phyloP scores from a whole-genome alignment of 2,797 vertebrate genomes.

The Schizopygopsis pylzovi region DNA sequence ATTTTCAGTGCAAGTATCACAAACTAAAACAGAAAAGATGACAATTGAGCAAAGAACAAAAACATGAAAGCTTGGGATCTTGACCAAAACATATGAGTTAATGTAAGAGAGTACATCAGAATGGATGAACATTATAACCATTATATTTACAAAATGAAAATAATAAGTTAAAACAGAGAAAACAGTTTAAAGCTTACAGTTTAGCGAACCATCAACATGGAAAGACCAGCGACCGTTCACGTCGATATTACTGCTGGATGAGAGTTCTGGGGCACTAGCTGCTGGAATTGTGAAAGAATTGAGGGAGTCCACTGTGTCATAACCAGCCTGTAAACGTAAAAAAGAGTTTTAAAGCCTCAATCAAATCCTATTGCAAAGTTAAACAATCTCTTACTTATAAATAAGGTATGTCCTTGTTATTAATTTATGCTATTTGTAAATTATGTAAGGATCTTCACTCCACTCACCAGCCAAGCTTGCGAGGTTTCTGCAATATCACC shows the following conservation, averaged over 20 bases:
- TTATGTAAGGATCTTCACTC: no score
- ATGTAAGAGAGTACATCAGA: not conserved
- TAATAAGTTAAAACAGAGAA: not conserved
- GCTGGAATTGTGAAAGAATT: slow-evolving; percentile 7
- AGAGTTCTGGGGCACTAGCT: not conserved
- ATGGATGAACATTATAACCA: not conserved
- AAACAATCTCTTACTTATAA: no score
- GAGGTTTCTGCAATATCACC: no score
- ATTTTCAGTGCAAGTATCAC: not conserved
- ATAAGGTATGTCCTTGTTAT: no score
- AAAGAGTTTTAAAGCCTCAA: not conserved
- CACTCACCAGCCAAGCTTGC: no score
- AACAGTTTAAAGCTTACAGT: not conserved
- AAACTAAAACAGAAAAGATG: not conserved
- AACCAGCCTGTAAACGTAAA: not conserved
- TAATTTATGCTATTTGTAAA: no score
- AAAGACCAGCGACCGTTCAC: not conserved
- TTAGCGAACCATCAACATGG: not conserved
- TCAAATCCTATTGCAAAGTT: not conserved
- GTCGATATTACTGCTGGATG: slow-evolving; percentile 2
- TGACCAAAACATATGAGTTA: not conserved
- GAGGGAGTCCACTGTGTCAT: no score
- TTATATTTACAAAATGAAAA: not conserved
- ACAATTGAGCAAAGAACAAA: not conserved
- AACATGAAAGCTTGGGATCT: not conserved